Base-by-base conservation (phyloP, 2,797 vertebrate genomes). In the Sparidentex hasta region DNA sequence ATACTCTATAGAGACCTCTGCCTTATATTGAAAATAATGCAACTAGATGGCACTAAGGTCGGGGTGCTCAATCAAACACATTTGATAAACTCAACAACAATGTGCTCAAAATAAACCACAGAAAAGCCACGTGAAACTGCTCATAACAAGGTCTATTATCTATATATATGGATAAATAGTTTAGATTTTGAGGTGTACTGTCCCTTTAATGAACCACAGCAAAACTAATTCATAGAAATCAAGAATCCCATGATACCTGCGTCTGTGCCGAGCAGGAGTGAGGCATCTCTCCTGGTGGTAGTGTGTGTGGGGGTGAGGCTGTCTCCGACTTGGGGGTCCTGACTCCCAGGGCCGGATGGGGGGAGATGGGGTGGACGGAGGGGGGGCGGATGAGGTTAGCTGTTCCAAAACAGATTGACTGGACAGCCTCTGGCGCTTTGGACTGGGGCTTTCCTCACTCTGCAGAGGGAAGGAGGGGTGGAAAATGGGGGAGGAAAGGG, bases 341-440 rank as follows among this genome's bases (percentile, higher is more conserved):
- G 97, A 97, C 95, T 99, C 98, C 98, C 98, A 99, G 89, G 98
- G 98, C 92, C 97, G 96, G 94, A 99, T 98, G 90, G 98, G 98
- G 66, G 98, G 97, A 59, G 98, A 99, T 5, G 98, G 96, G 48
- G 97, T 96, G 87, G 97, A 96, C 76, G 97, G 96, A 74, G 97
- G 97, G 79, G 97, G 96, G 41, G 92, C 94, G 18, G 96, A 93
- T 55, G 97, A 92, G 69, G 97, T 92, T 78, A 97, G 96, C 88
- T 99, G 97, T 86, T 99, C 98, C 86, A 99, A 95, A 65, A 98
- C 96, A 9, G 98, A 96, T 92, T 97, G 97, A 88, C 95, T 93
- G 74, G 98, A 98, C 91, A 99, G 96, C 80, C 98, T 96, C 54
- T 98, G 98, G 86, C 98, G 96, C 95, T 99, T 99, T 62, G 98